phyloP scores from a whole-genome alignment of 1,140 invertebrate species.

The Lepidurus arcticus region DNA sequence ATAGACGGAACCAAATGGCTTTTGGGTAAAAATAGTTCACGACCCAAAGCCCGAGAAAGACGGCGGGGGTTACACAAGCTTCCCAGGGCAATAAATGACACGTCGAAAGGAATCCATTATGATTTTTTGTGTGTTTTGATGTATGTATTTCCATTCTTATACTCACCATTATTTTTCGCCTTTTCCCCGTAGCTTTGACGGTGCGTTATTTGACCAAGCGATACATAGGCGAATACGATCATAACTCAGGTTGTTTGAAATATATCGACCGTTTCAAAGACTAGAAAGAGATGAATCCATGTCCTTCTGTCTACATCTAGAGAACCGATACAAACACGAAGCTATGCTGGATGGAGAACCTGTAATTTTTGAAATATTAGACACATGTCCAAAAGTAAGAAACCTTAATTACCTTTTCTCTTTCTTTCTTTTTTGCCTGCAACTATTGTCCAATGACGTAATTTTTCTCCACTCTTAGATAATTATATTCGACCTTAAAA shows the following conservation, averaged over 20 bases:
- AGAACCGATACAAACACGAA: conserved; percentile 86
- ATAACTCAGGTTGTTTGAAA: conserved; percentile 66
- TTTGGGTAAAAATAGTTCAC: conserved; percentile 16
- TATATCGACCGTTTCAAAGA: not conserved
- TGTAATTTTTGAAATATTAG: conserved; percentile 83
- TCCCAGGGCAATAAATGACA: conserved; percentile 14
- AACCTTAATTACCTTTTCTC: not conserved
- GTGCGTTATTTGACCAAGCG: conserved; percentile 81
- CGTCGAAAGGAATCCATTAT: conserved; percentile 15
- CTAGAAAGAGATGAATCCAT: not conserved
- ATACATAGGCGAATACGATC: conserved; percentile 90
- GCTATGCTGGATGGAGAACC: conserved; percentile 83
- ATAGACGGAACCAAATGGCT: conserved; percentile 21
- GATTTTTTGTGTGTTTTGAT: conserved; percentile 4
- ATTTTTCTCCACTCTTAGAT: no score
- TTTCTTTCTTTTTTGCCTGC: no score
- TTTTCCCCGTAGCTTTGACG: conserved; percentile 60
- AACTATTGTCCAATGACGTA: no score
- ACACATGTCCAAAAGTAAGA: conserved; percentile 81
- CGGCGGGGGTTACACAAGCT: not conserved
- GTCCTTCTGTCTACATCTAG: conserved; percentile 48
- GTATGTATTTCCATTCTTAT: conserved; percentile 16
- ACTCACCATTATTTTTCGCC: conserved; percentile 31
- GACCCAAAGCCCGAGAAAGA: not conserved
- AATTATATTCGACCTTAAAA: no score